Base-by-base conservation (phyloP, 2,797 vertebrate genomes). In the Remorina albescens region DNA sequence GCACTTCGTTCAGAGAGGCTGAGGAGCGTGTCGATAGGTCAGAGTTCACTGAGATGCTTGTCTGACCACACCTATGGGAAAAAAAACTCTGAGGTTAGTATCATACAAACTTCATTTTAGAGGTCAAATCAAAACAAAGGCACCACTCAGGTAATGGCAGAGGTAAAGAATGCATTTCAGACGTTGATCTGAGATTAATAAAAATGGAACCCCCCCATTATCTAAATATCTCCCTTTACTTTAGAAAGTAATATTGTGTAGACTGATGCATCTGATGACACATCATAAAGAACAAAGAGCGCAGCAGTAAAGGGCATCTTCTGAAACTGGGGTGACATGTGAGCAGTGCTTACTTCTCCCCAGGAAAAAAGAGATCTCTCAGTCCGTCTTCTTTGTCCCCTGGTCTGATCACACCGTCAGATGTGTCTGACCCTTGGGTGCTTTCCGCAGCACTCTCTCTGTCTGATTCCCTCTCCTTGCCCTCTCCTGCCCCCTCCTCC, bases 1-100 rank as follows among this genome's bases (percentile, higher is more conserved):
- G 98, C 71, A 98, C 97, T 94, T 99, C 97, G n/a, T 95, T 97
- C 84, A 98, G 93, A 6, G 97, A 98, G 44, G 97, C 93, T 0
- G 96, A 96, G 37, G 97, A 98, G 74, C 94, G 97, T 0, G 96
- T 96, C 2, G 97, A 98, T 23, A 97, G 94, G 92, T 97, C 96
- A 47, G 96, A 97, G 2, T 94, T 94, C 66, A 96, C 95, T 0
- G 95, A 97, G 16, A 96, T 93, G 74, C 94, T 95, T 65, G 95
- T 95, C 69, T 91, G 94, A 76, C 88, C 93, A 80, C 93, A 94
- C 92, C 96, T 98, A 82, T 67, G 82, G n/a, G n/a, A n/a, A 80
- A 49, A 67, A 58, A 21, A 23, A 67, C 5, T 8, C 8, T 63
- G 16, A n/a, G 2, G 4, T 21, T 54, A 8, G 16, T 9, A 4